These are phyloP conservation scores for Artibeus jamaicensis DNA, from an alignment of 2,797 vertebrate genomes.

Conservation along the genomic window DNA sequence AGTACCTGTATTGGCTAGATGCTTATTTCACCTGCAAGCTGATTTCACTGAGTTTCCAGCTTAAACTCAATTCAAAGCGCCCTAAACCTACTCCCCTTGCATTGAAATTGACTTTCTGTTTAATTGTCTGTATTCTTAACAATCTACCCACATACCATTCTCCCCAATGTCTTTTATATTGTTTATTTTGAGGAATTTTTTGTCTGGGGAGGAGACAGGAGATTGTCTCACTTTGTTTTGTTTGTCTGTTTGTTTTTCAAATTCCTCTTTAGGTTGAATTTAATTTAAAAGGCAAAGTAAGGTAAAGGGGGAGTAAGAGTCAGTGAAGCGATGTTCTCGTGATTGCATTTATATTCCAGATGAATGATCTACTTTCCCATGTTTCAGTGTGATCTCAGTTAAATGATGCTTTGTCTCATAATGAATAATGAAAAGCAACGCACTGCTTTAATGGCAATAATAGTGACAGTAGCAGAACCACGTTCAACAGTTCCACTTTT, in stretches of 20 bases:
- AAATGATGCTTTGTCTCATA: background rate
- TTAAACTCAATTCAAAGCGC: background rate
- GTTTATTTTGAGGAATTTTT: conserved; percentile 16
- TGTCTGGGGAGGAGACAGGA: background rate
- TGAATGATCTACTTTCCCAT: conserved; percentile 2
- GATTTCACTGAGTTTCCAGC: background rate
- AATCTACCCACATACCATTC: background rate
- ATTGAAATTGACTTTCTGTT: conserved; percentile 7
- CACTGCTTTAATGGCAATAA: background rate
- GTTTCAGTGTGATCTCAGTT: background rate
- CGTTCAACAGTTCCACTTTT: conserved; percentile 5
- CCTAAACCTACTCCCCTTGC: background rate
- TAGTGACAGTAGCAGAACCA: background rate
- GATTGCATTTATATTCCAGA: background rate
- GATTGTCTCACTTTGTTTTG: background rate
- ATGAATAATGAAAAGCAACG: conserved; percentile 15
- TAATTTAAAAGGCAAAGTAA: conserved; percentile 27
- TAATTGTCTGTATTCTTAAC: background rate
- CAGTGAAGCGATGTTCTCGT: background rate
- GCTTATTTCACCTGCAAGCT: background rate
- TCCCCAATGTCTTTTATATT: background rate
- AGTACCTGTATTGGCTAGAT: background rate
- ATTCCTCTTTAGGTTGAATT: conserved; percentile 21
- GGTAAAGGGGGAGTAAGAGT: background rate
- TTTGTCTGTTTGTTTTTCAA: background rate